Evolutionary conservation across 2,888 invertebrate genomes (phyloP), one percentile per base, ranked within the genome.

Genomic region (Actias luna): DNA sequence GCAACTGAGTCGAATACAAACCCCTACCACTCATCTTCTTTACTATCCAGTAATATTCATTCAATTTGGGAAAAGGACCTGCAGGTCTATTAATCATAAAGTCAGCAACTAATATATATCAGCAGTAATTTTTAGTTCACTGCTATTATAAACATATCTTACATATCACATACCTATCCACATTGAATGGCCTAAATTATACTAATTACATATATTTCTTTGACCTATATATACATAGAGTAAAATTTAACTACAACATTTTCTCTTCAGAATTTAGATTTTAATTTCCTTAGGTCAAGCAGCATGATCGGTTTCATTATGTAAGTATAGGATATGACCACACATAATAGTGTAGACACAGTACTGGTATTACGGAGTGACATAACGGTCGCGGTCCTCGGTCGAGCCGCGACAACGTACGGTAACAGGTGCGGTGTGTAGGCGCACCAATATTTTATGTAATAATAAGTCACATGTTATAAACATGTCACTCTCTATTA

Each of bases 321-420:
- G n/a, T 39, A 18, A 5, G 18, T 42, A 42, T 42, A n/a, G 18
- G 18, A 18, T 42, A 42, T 5, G 25, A 60, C n/a, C n/a, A 25
- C 59, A 78, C 75, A 69, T 72, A 70, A 74, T 72, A 82, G 80
- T 85, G 84, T 81, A 82, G 80, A n/a, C n/a, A n/a, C n/a, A n/a
- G n/a, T n/a, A n/a, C n/a, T 80, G 77, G 78, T 81, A 83, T 85
- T 86, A 84, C 82, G 80, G 82, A 85, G 85, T 87, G 84, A 83
- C 83, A 88, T 89, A 89, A 89, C 89, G 88, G 89, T 78, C 71
- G 89, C 89, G 88, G 89, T 78, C 70, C 79, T 69, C 68, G 71
- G 78, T 75, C 74, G 75, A 70, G 70, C 72, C 75, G 70, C 79
- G 70, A 64, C 29, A 29, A 29, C 63, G 66, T 58, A 62, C 69